Evolutionary conservation across 2,888 invertebrate genomes (phyloP), one percentile per base, ranked within the genome.

Genomic region (Eumacrocentrus americanus): DNA sequence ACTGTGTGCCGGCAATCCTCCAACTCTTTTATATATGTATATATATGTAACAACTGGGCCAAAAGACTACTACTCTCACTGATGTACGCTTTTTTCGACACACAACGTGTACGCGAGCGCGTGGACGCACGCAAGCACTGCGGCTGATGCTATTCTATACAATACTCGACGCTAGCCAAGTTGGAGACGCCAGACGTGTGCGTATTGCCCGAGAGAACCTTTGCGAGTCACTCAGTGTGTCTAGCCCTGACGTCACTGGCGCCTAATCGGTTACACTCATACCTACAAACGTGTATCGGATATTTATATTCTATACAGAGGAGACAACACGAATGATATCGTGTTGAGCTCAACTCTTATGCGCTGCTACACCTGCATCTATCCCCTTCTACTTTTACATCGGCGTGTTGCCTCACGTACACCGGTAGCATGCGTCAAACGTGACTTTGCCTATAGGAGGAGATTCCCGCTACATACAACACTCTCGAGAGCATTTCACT

Each of bases 191-290:
- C 54, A 35, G 37, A 37, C 34, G 22, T 7, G 53, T 18, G 51
- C 47, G 44, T 35, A 46, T 22, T 37, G 40, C 34, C 29, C 22
- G 37, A 54, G 16, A 38, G 16, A 63, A 63, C 63, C 46, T 46
- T 52, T 44, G 46, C 51, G 52, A 60, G 55, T 60, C 42, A n/a
- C 20, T 42, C 42, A 16, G 9, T 42, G 18, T 34, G 59, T 55
- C 63, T 60, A n/a, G n/a, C n/a, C n/a, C n/a, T 48, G 65, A 75
- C 74, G 75, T 75, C 75, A 75, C 71, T 74, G 74, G 74, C 74
- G 74, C 75, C 74, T 75, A 73, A 74, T 66, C 63, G 65, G 68
- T 70, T 67, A 66, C 62, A 56, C 55, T 62, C 58, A 50, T 58
- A 48, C 48, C 25, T 55, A n/a, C 57, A 52, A 63, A 59, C 59